Conservation (phyloP, 2,888 invertebrate species). For the Sympetrum striolatum region DNA sequence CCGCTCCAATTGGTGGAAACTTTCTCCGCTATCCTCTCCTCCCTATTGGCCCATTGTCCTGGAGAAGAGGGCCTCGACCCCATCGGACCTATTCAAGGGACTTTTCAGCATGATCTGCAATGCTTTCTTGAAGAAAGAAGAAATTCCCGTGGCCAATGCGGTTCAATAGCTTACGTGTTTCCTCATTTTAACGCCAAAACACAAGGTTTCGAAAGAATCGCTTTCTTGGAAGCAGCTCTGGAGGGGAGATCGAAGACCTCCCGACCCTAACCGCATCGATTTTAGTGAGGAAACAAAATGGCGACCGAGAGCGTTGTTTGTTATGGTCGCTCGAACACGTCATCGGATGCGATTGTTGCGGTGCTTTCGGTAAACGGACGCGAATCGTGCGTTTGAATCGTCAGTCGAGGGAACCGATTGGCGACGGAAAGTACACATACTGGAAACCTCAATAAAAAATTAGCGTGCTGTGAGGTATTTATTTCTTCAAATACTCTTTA, state of each 20-base stretch:
- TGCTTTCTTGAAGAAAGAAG: background rate
- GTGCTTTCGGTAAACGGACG: background rate
- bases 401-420: too few relatives aligned
- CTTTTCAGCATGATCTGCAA: conserved; percentile 25
- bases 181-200: conserved; percentile 8
- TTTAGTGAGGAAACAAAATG: background rate
- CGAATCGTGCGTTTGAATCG: too few relatives aligned
- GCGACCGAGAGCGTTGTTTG: background rate
- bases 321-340: background rate
- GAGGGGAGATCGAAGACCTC: background rate
- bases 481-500: too few relatives aligned
- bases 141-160: conserved; percentile 28
- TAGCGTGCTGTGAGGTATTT: too few relatives aligned
- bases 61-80: conserved; percentile 26
- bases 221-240: background rate
- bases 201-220: background rate
- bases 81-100: background rate
- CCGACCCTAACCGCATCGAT: background rate
- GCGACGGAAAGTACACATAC: too few relatives aligned
- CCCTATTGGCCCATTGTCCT: background rate
- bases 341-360: background rate
- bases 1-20: conserved; percentile 22
- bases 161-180: conserved; percentile 19
- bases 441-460: too few relatives aligned
- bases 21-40: background rate